phyloP scores from a whole-genome alignment of 1,140 invertebrate genomes.

The Callitettix versicolor region DNA sequence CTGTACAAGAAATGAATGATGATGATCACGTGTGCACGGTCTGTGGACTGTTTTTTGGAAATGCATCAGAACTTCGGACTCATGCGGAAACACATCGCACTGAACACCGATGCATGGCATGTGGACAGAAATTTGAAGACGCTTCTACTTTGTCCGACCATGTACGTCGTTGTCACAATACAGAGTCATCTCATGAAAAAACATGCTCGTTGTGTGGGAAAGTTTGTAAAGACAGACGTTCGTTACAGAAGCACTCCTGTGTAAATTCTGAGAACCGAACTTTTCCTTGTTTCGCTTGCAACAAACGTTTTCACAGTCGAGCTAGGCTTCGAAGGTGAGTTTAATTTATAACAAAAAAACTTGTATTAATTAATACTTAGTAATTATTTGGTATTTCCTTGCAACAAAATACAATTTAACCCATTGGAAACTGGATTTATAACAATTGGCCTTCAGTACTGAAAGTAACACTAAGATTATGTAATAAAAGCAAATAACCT shows the following conservation, averaged over 20 bases:
- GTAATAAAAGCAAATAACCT: no score
- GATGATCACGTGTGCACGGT: slow-evolving; percentile 55
- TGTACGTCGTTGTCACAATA: slow-evolving; percentile 39
- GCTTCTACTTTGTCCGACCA: slow-evolving; percentile 44
- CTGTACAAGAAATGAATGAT: slow-evolving; percentile 34
- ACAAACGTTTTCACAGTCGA: slow-evolving; percentile 59
- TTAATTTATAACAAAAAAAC: neutral
- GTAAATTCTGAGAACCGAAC: slow-evolving; percentile 42
- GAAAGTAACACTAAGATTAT: no score
- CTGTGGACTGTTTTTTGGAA: slow-evolving; percentile 61
- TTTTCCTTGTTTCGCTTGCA: slow-evolving; percentile 50
- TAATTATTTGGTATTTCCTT: no score
- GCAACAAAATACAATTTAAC: no score
- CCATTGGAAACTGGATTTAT: no score
- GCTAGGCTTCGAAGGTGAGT: slow-evolving; percentile 40
- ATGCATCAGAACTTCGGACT: slow-evolving; percentile 58
- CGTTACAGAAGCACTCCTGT: slow-evolving; percentile 56
- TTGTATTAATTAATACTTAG: slow-evolving; percentile 7
- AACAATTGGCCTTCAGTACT: no score
- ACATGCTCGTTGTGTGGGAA: slow-evolving; percentile 48
- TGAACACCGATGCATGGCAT: slow-evolving; percentile 44
- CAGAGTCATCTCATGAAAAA: slow-evolving; percentile 43
- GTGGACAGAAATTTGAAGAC: slow-evolving; percentile 48
- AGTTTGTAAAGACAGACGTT: slow-evolving; percentile 53
- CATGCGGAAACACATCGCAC: slow-evolving; percentile 59